These are phyloP conservation scores for Pyrocephalus nanus DNA, from an alignment of 2,797 vertebrate species.

Conservation along the genomic window DNA sequence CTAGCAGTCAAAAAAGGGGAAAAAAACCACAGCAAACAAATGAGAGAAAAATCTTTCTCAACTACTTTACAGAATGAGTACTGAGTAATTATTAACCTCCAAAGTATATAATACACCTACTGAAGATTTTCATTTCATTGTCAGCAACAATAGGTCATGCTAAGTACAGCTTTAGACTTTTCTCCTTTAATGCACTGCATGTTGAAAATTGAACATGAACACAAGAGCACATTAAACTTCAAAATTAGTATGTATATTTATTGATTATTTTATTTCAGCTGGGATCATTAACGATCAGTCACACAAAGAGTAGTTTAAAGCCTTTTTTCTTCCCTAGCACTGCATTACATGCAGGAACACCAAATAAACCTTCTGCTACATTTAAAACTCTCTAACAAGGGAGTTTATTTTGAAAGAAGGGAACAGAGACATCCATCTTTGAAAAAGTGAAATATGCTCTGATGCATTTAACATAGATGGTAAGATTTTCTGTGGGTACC, in stretches of 20 bases:
- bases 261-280: not conserved
- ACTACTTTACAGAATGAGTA: not conserved
- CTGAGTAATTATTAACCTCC: constrained; percentile 1
- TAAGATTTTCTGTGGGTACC: not conserved
- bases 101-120: not conserved
- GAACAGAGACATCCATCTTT: not conserved
- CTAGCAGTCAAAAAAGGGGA: not conserved
- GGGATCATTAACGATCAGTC: not conserved
- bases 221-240: not conserved
- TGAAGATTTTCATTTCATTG: constrained; percentile 19
- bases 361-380: not conserved
- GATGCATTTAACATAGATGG: not conserved
- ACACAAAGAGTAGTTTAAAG: not conserved
- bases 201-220: not conserved
- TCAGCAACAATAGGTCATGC: not conserved
- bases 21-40: not conserved
- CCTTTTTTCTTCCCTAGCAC: not conserved
- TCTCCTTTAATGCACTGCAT: not conserved
- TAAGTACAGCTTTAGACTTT: not conserved
- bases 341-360: not conserved
- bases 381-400: not conserved
- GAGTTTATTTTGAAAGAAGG: not conserved
- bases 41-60: not conserved
- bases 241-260: constrained; percentile 9
- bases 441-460: not conserved